Base-by-base conservation (phyloP, 2,113 vertebrate species). In the Carassius gibelio region DNA sequence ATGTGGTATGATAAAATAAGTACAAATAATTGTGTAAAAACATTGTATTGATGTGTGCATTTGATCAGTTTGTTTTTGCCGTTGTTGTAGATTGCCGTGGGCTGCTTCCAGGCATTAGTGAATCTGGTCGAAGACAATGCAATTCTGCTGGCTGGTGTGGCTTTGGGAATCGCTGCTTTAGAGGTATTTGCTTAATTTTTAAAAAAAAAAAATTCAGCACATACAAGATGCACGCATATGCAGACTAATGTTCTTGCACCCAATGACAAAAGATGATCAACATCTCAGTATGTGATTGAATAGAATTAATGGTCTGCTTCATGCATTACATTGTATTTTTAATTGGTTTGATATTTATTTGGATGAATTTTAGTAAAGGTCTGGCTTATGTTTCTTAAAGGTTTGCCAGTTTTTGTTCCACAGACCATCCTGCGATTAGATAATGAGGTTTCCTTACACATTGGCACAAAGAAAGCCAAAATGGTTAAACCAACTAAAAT, bases 101-200 rank as follows among this genome's bases (percentile, higher is more conserved):
- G 93, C 4, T 93, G 93, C 69, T 84, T 89, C n/a, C 0, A 15
- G 0, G 52, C 84, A 0, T 81, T 94, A 15, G 30, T 90, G 26
- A 1, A 55, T 0, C 86, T 91, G 7, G 42, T 93, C 11, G 57
- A 84, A n/a, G 48, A 88, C 0, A 91, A 93, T 10, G 83, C 86
- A 0, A 71, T 57, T 36, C 61, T 93, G 23, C 23, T 93, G 1
- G 91, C 88, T 62, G 91, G 81, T 0, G 87, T 93, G 2, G 90
- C 87, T 6, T 38, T 92, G 4, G 91, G 88, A 19, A 89, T 93
- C 10, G 87, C 83, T 0, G 88, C 42, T 4, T 86, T 93, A n/a
- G 91, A 94, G 92, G 93, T 93, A 91, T 61, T 19, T 61, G 7
- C 9, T 45, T 45, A 5, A 59, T 4, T 83, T 4, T 83, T 52